Evolutionary conservation across 2,797 vertebrate species (phyloP), one percentile per base, ranked within the genome.

Genomic region (Sarcoramphus papa): DNA sequence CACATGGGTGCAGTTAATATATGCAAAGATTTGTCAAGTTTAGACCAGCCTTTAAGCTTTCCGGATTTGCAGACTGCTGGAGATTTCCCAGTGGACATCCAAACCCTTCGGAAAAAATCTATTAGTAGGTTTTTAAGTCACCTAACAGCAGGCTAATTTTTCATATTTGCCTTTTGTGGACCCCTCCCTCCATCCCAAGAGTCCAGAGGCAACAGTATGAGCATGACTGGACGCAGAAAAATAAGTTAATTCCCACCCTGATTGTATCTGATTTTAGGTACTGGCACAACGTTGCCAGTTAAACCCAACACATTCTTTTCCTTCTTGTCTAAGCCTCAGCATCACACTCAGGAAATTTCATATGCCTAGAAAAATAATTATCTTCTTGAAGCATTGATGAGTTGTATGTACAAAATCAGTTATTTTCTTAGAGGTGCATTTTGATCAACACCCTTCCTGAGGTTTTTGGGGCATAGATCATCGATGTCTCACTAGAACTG

Each of bases 381-480:
- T 48, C 57, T 86, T 86, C 37, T 50, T 83, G 54, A 86, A 50
- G 14, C 17, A 67, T n/a, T 67, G 78, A 88, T 88, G 78, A 81
- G 53, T 20, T 89, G 16, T 69, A 76, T 84, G 33, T 33, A 85
- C 47, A 86, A 94, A 80, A 91, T 47, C 28, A 83, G 45, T 76
- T 88, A 51, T 91, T 92, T 95, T 94, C 94, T 86, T 92, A 92
- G 85, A 92, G 64, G 45, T 94, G 25, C 83, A 92, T 97, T 97
- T 95, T 94, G 92, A 96, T 96, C 96, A 76, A 50, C 73, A 92
- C 72, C 62, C 77, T 93, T 96, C 45, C 90, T 95, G 93, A 92
- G 95, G 81, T 94, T 97, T 98, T 97, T 84, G 93, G 95, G 93
- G 84, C 94, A 95, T 87, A 96, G 94, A 94, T 93, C 72, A 86